A percentile compares a stretch with the other conserved stretches of the same genome.
These are phyloP conservation scores for Tuta absoluta DNA, from an alignment of 2,888 invertebrate genomes.

Conservation along the genomic window DNA sequence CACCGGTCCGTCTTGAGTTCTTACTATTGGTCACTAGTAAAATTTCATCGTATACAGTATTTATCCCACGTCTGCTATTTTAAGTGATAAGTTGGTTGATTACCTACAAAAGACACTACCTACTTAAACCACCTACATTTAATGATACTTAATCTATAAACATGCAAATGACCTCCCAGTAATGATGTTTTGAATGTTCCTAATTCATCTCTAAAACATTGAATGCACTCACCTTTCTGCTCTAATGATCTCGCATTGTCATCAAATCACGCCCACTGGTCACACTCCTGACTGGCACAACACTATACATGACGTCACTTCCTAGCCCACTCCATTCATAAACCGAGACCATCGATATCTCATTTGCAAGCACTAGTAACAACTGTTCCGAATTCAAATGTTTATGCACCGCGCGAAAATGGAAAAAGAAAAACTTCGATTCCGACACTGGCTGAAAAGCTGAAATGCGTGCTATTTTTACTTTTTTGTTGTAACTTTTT, in stretches of 20 bases:
- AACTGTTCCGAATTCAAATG: slow-evolving; percentile 38
- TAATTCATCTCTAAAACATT: slow-evolving; percentile 43
- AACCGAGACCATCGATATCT: slow-evolving; percentile 55
- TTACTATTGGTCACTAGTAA: too few species aligned
- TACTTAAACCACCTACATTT: not conserved
- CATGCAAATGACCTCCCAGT: not conserved
- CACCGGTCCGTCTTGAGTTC: too few species aligned
- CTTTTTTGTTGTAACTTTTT: slow-evolving; percentile 10
- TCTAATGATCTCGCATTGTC: slow-evolving; percentile 78
- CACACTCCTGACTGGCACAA: slow-evolving; percentile 62
- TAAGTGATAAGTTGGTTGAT: not conserved
- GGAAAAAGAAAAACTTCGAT: slow-evolving; percentile 22
- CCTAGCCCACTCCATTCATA: slow-evolving; percentile 75
- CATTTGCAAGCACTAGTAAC: slow-evolving; percentile 50
- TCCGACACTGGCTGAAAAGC: slow-evolving; percentile 3
- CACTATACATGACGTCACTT: slow-evolving; percentile 79
- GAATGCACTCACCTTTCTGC: slow-evolving; percentile 71
- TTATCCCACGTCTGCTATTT: too few species aligned
- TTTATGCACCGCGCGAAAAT: slow-evolving; percentile 36
- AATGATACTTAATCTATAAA: not conserved
- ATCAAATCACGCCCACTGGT: slow-evolving; percentile 65
- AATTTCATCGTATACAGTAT: too few species aligned
- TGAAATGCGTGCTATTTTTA: not conserved
- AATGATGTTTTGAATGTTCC: slow-evolving; percentile 18
- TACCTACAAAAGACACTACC: not conserved